Conservation (phyloP, 1,140 invertebrate species). For the Cyclina sinensis region DNA sequence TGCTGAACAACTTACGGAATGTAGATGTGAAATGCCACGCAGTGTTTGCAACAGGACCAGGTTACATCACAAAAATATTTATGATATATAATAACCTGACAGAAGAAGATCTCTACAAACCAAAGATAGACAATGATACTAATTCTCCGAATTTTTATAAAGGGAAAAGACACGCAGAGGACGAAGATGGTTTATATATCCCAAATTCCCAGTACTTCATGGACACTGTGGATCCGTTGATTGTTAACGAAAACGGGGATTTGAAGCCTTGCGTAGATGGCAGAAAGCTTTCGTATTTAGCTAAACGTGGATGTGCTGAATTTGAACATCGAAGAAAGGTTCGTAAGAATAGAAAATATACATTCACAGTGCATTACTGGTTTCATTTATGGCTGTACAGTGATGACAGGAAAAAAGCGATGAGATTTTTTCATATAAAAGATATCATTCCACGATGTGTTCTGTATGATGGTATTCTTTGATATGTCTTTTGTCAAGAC, state of each 20-base stretch:
- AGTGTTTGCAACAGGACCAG: constrained; percentile 10
- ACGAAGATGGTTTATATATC: constrained; percentile 17
- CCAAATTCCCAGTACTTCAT: constrained; percentile 31
- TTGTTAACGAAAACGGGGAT: not conserved
- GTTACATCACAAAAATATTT: not conserved
- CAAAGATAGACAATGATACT: not conserved
- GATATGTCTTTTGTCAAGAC: too few species aligned
- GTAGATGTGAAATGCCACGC: not conserved
- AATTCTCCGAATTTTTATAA: constrained; percentile 43
- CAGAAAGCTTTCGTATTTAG: not conserved
- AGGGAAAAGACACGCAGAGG: constrained; percentile 5
- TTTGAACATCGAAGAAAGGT: not conserved
- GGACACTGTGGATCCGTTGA: not conserved
- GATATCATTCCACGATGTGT: not conserved
- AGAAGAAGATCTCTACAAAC: not conserved
- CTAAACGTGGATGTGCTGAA: not conserved
- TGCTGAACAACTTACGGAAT: not conserved
- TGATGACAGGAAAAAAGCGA: not conserved
- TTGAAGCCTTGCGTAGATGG: not conserved
- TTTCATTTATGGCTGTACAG: not conserved
- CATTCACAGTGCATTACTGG: constrained; percentile 6
- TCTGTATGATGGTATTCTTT: not conserved
- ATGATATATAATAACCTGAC: constrained; percentile 2
- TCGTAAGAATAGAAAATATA: not conserved
- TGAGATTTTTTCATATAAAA: not conserved